Base-by-base conservation (phyloP, 2,113 vertebrate species). In the Sisor rabdophorus region DNA sequence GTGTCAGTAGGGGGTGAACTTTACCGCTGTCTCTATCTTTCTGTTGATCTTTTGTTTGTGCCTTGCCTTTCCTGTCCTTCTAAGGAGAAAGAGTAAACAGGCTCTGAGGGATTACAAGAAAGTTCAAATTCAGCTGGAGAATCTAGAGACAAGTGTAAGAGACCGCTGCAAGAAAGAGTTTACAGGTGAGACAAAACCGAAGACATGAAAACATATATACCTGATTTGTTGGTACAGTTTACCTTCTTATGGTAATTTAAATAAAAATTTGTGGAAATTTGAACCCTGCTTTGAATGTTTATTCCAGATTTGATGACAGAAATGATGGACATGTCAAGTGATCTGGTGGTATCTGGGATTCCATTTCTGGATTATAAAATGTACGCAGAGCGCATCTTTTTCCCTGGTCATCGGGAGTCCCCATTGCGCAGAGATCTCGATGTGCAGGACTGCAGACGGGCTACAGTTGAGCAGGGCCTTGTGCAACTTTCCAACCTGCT, bases 111-210 rank as follows among this genome's bases (percentile, higher is more conserved):
- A 99, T 87, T 99, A 98, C 84, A 99, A 97, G 90, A 99, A 99
- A 87, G 97, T 99, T 75, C 96, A 99, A 90, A 99, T 98, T 84
- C 97, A 99, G 73, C 85, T 99, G 84, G 97, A 99, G 91, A 98
- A 98, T 76, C 91, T 99, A 85, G 97, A 99, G 88, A 99, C 96
- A 4, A 99, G 96, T 0, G 97, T 99, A 79, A 93, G 97, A 71
- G 97, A 99, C 84, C 95, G 96, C 81, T 99, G 97, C 87, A 99
- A 99, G 88, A 99, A 99, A 76, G 96, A 99, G 85, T 99, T 99
- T 85, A 98, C 97, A 84, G 97, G 97, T 98, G 84, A 83, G 22
- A 47, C 32, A 72, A 22, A 56, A 22, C 40, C 17, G 17, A 26
- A 15, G 19, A 2, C 11, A 5, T 36, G n/a, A n/a, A 36, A 36